A percentile compares a stretch with the other conserved stretches of the same genome.
phyloP scores from a whole-genome alignment of 2,113 vertebrate species.

The Zootoca vivipara region DNA sequence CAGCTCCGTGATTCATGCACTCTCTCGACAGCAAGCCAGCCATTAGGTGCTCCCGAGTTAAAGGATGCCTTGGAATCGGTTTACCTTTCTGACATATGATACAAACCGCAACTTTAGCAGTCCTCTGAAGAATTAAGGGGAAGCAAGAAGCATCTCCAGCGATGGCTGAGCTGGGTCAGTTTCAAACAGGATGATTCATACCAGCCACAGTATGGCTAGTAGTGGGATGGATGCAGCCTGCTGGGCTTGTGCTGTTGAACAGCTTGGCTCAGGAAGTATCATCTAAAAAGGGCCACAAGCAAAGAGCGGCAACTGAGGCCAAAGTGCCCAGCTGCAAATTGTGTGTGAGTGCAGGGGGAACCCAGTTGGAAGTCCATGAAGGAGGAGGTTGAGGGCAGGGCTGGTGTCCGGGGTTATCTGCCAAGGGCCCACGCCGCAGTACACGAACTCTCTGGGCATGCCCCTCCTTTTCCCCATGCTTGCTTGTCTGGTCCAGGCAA shows the following conservation, averaged over 20 bases:
- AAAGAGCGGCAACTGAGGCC: neutral
- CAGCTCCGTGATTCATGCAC: neutral
- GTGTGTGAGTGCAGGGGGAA: neutral
- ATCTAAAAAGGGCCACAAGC: neutral
- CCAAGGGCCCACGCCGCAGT: too few species aligned
- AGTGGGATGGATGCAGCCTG: neutral
- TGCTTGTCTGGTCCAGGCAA: too few species aligned
- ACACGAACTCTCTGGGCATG: too few species aligned
- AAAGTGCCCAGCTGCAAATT: neutral
- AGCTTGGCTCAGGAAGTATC: neutral
- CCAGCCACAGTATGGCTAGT: neutral
- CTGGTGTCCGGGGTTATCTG: too few species aligned
- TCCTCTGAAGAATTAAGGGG: neutral
- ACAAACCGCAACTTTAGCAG: conserved; percentile 1
- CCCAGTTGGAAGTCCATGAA: too few species aligned
- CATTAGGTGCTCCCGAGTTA: neutral
- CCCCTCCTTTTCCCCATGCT: too few species aligned
- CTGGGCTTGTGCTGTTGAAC: conserved; percentile 6
- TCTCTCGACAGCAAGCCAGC: neutral
- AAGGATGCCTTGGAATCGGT: conserved; percentile 5
- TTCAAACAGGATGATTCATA: conserved; percentile 14
- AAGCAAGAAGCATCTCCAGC: neutral
- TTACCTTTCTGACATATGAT: conserved; percentile 11
- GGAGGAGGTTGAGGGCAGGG: too few species aligned
- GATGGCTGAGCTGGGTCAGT: neutral